Conservation (phyloP, 2,797 vertebrate genomes). For the Falco rusticolus region DNA sequence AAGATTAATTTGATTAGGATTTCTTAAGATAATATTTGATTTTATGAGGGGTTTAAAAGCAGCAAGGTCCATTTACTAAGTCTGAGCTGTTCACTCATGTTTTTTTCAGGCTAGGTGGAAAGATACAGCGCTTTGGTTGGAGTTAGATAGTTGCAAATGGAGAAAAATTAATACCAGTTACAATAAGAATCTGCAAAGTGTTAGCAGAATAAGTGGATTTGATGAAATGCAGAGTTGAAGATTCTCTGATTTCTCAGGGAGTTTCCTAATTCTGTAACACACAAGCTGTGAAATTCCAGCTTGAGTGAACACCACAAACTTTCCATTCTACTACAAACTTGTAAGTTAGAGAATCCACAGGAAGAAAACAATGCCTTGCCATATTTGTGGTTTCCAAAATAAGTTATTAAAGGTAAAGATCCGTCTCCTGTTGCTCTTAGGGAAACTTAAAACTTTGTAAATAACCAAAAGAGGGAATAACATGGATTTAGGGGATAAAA, state of each 20-base stretch:
- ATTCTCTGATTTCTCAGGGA: neutral
- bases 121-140: neutral
- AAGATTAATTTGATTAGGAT: slow-evolving; percentile 82
- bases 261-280: neutral
- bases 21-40: slow-evolving; percentile 84
- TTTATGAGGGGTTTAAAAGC: slow-evolving; percentile 74
- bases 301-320: neutral
- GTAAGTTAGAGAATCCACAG: neutral
- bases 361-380: neutral
- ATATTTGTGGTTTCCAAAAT: neutral
- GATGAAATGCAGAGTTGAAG: slow-evolving; percentile 42
- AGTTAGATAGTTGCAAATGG: slow-evolving; percentile 20
- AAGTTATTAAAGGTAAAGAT: neutral
- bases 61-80: slow-evolving; percentile 45
- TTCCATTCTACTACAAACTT: neutral
- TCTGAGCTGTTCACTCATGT: neutral
- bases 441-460: neutral
- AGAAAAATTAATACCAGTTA: slow-evolving; percentile 65
- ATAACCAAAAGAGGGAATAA: neutral
- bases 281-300: neutral
- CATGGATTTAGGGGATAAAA: neutral
- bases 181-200: slow-evolving; percentile 56
- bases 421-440: neutral
- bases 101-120: slow-evolving; percentile 13
- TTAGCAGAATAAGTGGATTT: slow-evolving; percentile 33